Base-by-base conservation (phyloP, 37 sponge, comb jelly and placozoan genomes). In the Trichoplax adhaerens region DNA sequence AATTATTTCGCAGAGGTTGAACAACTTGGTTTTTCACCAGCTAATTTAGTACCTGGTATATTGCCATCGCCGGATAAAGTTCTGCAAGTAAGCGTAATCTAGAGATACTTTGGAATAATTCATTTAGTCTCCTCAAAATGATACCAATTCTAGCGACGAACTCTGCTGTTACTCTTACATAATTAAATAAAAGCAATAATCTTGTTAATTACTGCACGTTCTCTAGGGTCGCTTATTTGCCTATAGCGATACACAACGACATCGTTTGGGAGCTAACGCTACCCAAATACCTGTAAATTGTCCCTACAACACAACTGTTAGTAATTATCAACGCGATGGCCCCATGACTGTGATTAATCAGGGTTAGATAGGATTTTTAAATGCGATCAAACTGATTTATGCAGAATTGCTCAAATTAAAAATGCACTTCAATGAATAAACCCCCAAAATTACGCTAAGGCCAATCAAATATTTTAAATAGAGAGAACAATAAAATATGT, bases 41-140 rank as follows among this genome's bases (percentile, higher is more conserved):
- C 90, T 55, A 80, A 89, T 72, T 62, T 89, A 78, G 90, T 89
- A n/a, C 83, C 86, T 46, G 90, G 90, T 3, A 83, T 89, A 54
- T 85, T 85, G 66, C 90, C 90, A 1, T 89, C 90, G 56, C 90
- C 86, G 29, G 90, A 89, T 69, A 89, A 89, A 66, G 85, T 89
- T 80, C 56, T 84, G 48, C 83, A 84, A 63, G 86, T 77, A 50
- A 58, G 12, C 3, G 52, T 66, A 7, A 50, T 10, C 46, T 29
- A 29, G 29, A 29, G 12, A 7, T 66, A 50, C 46, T 66, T 8
- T 12, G n/a, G 68, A 29, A 10, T 66, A 50, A 12, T 8, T 7
- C 68, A 66, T 48, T 7, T 66, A 7, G 68, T 29, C 29, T 29
- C 29, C 29, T 29, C 29, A 29, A 29, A 29, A 29, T 29, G 29